Evolutionary conservation across 2,888 invertebrate genomes (phyloP), one percentile per base, ranked within the genome.

Genomic region (Dasysyrphus albostriatus): DNA sequence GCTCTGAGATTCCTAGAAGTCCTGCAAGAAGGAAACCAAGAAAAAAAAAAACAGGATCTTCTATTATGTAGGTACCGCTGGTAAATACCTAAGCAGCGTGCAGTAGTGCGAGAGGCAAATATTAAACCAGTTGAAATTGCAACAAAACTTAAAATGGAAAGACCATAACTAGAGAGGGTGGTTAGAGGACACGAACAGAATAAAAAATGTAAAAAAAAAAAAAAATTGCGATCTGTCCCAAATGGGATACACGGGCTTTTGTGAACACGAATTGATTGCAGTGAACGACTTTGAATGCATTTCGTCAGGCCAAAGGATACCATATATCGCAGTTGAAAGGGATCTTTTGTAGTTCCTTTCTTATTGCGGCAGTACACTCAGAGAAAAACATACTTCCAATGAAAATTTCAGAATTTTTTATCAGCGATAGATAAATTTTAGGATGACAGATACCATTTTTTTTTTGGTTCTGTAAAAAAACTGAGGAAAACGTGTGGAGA

Each of bases 241-340:
- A 80, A 76, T 72, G 51, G 67, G 34, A 58, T 39, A 47, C 67
- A 47, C 81, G 63, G 63, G 58, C 81, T 78, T 56, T 74, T 85
- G 77, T 67, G 77, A 67, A 34, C 49, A 67, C 61, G 37, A 70
- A 56, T 51, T 67, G 76, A 80, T 78, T 77, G 77, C 81, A 77
- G 58, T 77, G 77, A 73, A 77, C n/a, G 54, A 56, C 61, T 85
- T 81, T 69, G 85, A 77, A 77, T 81, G 77, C 69, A 82, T 82
- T 77, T 77, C 81, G 70, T 85, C 77, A 77, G 67, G 56, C 61
- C 69, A 58, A 56, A 49, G 73, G 63, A 77, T 63, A 73, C 37
- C 37, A 74, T 77, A 67, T 44, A 76, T 70, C 51, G 54, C 7
- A 56, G 34, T 24, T 69, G 24, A 19, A 59, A 16, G 16, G 32